Percentiles rank a stretch among this genome's conserved stretches.
Evolutionary conservation across 2,113 vertebrate species (phyloP).

Genomic region (Mastomys natalensis): DNA sequence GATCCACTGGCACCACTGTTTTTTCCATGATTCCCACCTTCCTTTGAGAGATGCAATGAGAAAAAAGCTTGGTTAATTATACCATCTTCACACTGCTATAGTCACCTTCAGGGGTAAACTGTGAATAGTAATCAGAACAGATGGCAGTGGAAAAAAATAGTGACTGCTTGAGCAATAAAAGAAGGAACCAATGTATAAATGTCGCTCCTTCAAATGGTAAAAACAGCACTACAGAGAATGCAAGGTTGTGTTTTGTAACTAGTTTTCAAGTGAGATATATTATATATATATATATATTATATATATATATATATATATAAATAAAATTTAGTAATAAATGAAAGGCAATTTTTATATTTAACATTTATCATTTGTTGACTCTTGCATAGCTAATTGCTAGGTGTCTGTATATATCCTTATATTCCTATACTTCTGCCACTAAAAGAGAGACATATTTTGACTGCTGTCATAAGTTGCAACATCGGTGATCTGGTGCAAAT

Average conservation of each 20-base stretch:
- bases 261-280: neutral
- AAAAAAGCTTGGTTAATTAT: conserved; percentile 53
- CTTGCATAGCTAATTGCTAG: conserved; percentile 49
- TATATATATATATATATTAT: neutral
- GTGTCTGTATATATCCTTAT: conserved; percentile 46
- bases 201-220: conserved; percentile 49
- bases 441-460: conserved; percentile 56
- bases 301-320: neutral
- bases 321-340: conserved; percentile 14
- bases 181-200: neutral
- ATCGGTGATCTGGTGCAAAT: conserved; percentile 34
- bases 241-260: conserved; percentile 49
- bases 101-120: conserved; percentile 46
- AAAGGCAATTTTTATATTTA: conserved; percentile 65
- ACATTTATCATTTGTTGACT: conserved; percentile 63
- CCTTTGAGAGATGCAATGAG: neutral
- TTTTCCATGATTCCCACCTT: neutral
- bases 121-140: conserved; percentile 39
- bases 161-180: conserved; percentile 56
- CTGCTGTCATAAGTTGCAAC: conserved; percentile 28
- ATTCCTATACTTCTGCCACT: conserved; percentile 9
- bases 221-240: conserved; percentile 26
- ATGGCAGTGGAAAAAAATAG: conserved; percentile 50
- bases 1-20: neutral
- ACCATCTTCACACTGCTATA: neutral